These are phyloP conservation scores for Ichneumoninae sp. DNA, from an alignment of 2,888 invertebrate genomes.

Conservation along the genomic window DNA sequence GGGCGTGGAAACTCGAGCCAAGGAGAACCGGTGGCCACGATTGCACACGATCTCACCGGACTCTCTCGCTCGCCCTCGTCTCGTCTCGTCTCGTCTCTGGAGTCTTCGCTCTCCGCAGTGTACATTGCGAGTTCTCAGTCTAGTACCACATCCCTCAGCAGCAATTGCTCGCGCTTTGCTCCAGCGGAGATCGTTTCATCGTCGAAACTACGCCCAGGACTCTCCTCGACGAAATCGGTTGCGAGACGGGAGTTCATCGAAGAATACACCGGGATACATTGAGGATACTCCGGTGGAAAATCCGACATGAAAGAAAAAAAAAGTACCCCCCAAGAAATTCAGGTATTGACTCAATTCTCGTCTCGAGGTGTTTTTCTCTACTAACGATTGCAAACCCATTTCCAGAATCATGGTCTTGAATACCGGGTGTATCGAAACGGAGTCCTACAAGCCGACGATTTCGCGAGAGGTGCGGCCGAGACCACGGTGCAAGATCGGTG, in stretches of 20 bases:
- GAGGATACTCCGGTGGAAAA: not conserved
- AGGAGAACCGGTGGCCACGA: constrained; percentile 36
- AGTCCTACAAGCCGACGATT: constrained; percentile 75
- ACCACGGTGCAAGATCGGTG: constrained; percentile 4
- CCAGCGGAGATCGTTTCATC: constrained; percentile 19
- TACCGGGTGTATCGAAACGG: constrained; percentile 69
- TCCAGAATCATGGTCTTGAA: constrained; percentile 1
- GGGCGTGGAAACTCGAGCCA: constrained; percentile 47
- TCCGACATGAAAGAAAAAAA: not conserved
- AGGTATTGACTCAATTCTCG: not conserved
- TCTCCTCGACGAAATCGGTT: not conserved
- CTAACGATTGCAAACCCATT: constrained; percentile 20
- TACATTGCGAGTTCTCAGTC: constrained; percentile 54
- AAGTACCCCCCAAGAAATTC: not conserved
- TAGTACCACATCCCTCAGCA: not conserved
- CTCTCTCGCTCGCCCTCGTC: constrained; percentile 18
- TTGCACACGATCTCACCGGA: constrained; percentile 30
- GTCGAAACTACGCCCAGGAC: not conserved
- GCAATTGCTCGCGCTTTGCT: constrained; percentile 12
- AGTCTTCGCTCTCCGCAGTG: constrained; percentile 40
- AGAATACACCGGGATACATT: not conserved
- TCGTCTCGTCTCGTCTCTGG: constrained; percentile 11
- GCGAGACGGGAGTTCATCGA: not conserved
- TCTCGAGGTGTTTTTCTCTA: not conserved
- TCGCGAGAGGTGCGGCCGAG: constrained; percentile 52